A percentile compares a stretch with the other conserved stretches of the same genome.
Conservation (phyloP, 2,888 invertebrate species). For the Acleris holmiana region DNA sequence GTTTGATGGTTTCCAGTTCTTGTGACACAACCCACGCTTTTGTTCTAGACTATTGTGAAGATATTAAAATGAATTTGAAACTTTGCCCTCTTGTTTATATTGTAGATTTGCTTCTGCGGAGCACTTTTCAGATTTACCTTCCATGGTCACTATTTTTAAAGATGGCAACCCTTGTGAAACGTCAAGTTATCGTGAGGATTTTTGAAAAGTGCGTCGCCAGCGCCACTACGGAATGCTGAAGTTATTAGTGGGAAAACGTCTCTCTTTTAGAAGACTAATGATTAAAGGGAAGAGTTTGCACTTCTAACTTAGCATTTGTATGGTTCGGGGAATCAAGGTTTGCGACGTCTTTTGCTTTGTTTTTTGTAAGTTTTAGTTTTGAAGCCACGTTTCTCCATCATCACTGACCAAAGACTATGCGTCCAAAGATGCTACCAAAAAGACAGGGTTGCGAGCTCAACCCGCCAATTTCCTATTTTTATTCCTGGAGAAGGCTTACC, state of each 20-base stretch:
- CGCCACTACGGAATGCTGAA: neutral
- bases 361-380: slow-evolving; percentile 55
- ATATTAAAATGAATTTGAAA: slow-evolving; percentile 84
- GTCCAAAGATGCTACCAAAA: slow-evolving; percentile 70
- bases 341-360: slow-evolving; percentile 49
- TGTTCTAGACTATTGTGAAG: slow-evolving; percentile 80
- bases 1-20: slow-evolving; percentile 52
- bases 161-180: neutral
- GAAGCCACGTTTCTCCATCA: slow-evolving; percentile 57
- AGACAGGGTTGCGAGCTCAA: slow-evolving; percentile 56
- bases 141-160: slow-evolving; percentile 2
- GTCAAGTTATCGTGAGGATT: neutral
- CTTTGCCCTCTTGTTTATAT: slow-evolving; percentile 72
- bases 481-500: slow-evolving; percentile 52
- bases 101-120: slow-evolving; percentile 55
- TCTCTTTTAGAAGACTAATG: neutral
- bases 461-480: slow-evolving; percentile 61
- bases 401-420: slow-evolving; percentile 70
- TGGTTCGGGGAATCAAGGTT: slow-evolving; percentile 23
- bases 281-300: neutral
- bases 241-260: neutral
- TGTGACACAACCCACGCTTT: slow-evolving; percentile 65
- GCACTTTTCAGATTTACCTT: slow-evolving; percentile 26
- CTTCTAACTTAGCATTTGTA: neutral
- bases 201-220: neutral